Base-by-base conservation (phyloP, 35 echinoderm and acorn worm genomes). In the Ophiothrix spiculata region DNA sequence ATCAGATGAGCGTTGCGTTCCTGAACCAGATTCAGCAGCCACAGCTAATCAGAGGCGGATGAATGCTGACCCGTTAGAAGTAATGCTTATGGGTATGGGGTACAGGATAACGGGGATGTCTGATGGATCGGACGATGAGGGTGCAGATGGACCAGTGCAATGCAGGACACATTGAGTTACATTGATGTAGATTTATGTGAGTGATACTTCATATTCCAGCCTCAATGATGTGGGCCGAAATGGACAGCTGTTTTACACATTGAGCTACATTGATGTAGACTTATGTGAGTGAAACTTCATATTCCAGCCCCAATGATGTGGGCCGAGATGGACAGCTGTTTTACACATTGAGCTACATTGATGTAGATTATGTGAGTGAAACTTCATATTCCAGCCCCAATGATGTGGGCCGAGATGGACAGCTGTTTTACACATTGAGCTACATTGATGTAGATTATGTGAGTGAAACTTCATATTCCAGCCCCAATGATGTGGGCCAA, bases 81-180 rank as follows among this genome's bases (percentile, higher is more conserved):
- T 97, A 0, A 93, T 97, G 88, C 49, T 97, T 35, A 90, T 97
- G 85, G 93, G 93, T 74, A 97, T 97, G 95, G 95, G 91, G n/a
- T 85, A 93, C 54, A 81, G 84, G 35, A 89, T 92, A 64, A 86
- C 88, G 0, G 95, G 88, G 0, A 90, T 92, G 33, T 90, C 88
- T 10, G 87, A 93, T 3, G 91, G 85, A 15, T 93, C 91, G 0
- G 92, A 93, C 17, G 95, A 97, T 41, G 91, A 93, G 8, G 81
- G 76, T 19, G 29, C 41, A 32, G 95, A 93, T 35, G 85, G 80
- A 31, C 88, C 95, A 1, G 89, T 93, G 75, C 95, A 93, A 21
- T 97, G 95, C 63, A 83, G 88, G 33, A 91, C 91, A 40, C 93
- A 91, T 49, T 97, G 91, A 86, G 32, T 29, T 11, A 28, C 3